phyloP scores from a whole-genome alignment of 2,888 invertebrate genomes.

The Watsonalla cultraria region DNA sequence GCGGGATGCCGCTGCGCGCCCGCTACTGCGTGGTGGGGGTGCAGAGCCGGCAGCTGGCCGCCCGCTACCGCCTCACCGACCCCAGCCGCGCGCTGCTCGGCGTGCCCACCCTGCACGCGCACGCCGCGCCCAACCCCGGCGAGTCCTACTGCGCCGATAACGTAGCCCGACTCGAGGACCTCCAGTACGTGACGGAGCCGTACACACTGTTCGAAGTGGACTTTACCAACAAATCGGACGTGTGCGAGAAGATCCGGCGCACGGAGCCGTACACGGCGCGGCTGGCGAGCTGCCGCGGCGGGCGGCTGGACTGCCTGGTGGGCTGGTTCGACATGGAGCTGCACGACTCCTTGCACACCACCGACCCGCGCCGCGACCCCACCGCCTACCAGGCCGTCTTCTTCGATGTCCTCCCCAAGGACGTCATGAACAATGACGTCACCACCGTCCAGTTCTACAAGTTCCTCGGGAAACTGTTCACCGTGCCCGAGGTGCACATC shows the following conservation, averaged over 20 bases:
- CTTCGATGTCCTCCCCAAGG: slow-evolving; percentile 5
- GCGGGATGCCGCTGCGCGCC: not conserved
- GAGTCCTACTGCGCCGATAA: slow-evolving; percentile 12
- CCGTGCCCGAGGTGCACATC: not conserved
- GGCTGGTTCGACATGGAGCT: slow-evolving; percentile 83
- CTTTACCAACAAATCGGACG: slow-evolving; percentile 14
- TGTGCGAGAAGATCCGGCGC: not conserved
- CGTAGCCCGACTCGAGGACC: slow-evolving; percentile 10
- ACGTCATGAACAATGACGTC: not conserved
- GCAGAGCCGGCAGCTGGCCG: not conserved
- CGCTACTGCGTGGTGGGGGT: slow-evolving; percentile 8
- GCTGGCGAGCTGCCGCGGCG: slow-evolving; percentile 3
- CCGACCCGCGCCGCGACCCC: slow-evolving; percentile 59
- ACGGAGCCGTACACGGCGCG: not conserved
- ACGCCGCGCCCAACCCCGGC: not conserved
- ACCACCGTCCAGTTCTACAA: not conserved
- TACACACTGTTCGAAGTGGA: slow-evolving; percentile 14
- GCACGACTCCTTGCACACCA: slow-evolving; percentile 73
- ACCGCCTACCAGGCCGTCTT: slow-evolving; percentile 35
- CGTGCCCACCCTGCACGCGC: not conserved
- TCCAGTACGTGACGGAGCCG: slow-evolving; percentile 17
- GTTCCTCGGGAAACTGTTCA: not conserved
- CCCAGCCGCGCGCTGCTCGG: not conserved
- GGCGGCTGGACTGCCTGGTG: slow-evolving; percentile 46
- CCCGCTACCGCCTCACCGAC: not conserved